Evolutionary conservation across 2,797 vertebrate species (phyloP).

Genomic region (Natrix natrix): DNA sequence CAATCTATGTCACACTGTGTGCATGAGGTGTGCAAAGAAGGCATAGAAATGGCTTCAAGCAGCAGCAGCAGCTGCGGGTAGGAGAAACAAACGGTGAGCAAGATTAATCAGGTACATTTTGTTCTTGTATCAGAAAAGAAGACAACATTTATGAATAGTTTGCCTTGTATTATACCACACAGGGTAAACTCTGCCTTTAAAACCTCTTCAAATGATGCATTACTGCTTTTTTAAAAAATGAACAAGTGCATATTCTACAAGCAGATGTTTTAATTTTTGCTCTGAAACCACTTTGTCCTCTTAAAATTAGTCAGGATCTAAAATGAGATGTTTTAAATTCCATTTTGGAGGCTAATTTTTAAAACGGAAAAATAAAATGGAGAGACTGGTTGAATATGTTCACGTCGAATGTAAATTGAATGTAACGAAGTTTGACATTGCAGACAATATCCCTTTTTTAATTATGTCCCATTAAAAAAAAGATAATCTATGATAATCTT

Average conservation of each 20-base stretch:
- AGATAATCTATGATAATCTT: slow-evolving; percentile 59
- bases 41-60: background rate
- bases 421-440: slow-evolving; percentile 55
- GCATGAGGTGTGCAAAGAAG: background rate
- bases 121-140: background rate
- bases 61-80: background rate
- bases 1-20: background rate
- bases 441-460: slow-evolving; percentile 69
- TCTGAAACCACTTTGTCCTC: background rate
- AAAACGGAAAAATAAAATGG: slow-evolving; percentile 13
- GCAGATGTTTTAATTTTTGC: background rate
- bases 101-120: background rate
- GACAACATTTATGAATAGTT: background rate
- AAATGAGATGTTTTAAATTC: background rate
- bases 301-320: background rate
- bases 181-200: background rate
- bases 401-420: slow-evolving; percentile 67
- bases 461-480: slow-evolving; percentile 65
- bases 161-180: background rate
- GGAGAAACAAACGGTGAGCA: background rate
- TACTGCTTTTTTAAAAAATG: background rate
- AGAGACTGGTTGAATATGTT: slow-evolving; percentile 62
- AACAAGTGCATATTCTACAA: background rate
- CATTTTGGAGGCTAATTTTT: background rate
- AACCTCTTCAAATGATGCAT: background rate